These are phyloP conservation scores for Pristis pectinata DNA, from an alignment of 2,797 vertebrate genomes.

Conservation along the genomic window DNA sequence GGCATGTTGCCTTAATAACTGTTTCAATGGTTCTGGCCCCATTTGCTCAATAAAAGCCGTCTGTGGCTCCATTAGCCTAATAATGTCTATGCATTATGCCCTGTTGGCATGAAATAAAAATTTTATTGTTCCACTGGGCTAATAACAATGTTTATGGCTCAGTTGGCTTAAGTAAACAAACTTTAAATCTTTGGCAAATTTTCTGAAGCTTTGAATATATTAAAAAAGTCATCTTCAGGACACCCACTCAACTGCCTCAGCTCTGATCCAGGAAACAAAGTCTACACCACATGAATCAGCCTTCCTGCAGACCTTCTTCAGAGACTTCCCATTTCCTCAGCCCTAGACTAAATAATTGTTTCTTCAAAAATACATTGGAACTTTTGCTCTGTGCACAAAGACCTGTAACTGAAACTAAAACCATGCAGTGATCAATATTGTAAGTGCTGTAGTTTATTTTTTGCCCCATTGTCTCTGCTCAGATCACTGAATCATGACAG, in stretches of 20 bases:
- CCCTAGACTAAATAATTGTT: not conserved
- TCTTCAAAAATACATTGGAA: not conserved
- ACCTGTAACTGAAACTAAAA: not conserved
- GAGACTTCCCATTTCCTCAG: not conserved
- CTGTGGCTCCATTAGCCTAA: conserved; percentile 35
- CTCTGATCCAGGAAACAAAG: not conserved
- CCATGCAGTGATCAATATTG: not conserved
- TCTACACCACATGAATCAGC: not conserved
- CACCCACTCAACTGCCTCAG: not conserved
- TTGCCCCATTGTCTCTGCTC: not conserved
- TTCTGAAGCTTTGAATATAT: not conserved
- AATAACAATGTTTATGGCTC: conserved; percentile 33
- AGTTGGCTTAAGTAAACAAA: conserved; percentile 30
- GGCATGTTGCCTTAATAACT: conserved; percentile 12
- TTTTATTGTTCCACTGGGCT: conserved; percentile 11
- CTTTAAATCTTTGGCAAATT: conserved; percentile 21
- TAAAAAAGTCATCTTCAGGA: not conserved
- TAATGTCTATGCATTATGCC: conserved; percentile 29
- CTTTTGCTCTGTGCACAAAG: not conserved
- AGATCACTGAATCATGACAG: not conserved
- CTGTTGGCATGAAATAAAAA: conserved; percentile 7
- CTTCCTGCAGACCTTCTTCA: not conserved
- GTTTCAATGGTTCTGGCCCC: conserved; percentile 30
- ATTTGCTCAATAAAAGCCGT: not conserved
- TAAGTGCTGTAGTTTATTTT: not conserved